Evolutionary conservation across 2,797 vertebrate genomes (phyloP), one percentile per base, ranked within the genome.

Genomic region (Petrocephalus schoutedeni): DNA sequence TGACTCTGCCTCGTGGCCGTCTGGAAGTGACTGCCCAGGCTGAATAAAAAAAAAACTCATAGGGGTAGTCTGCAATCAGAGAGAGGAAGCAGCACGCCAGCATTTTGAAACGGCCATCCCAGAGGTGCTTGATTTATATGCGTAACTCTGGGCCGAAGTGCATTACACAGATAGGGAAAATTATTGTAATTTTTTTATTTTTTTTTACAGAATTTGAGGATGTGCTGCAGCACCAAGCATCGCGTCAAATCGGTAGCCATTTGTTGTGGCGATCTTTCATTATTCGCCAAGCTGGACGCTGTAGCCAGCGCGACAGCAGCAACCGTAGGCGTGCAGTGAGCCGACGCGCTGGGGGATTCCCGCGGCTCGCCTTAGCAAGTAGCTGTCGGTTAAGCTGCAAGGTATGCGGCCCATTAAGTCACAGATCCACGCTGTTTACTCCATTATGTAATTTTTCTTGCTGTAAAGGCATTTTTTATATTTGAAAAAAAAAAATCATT

Each of bases 1-100:
- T 77, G 36, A 87, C 51, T 23, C 67, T 56, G 53, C 67, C 41
- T 80, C 1, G 51, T 88, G n/a, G 8, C 56, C 21, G 77, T 83
- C 56, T 88, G 74, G 77, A 57, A n/a, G 32, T 21, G 12, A 32
- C 74, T 83, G 77, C 49, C 36, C 12, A 19, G 54, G 32, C 77
- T 83, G 87, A 51, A 59, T 61, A 45, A 87, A 56, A 54, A 77
- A 85, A 59, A 67, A 67, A 83, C 74, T 64, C 74, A 6, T n/a
- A 89, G 86, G 86, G 77, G 74, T 87, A 85, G 84, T 89, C 59
- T 56, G 86, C 71, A 87, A 87, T 87, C 74, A 87, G 51, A n/a
- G 32, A 67, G 54, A 54, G 74, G 74, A 87, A 89, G 58, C 71
- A 36, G 61, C 53, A 67, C 64, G 86, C 85, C 86, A 56, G 58